Percentiles rank a stretch among this genome's conserved stretches.
Evolutionary conservation across 2,888 invertebrate genomes (phyloP).

Genomic region (Drosophila putrida): DNA sequence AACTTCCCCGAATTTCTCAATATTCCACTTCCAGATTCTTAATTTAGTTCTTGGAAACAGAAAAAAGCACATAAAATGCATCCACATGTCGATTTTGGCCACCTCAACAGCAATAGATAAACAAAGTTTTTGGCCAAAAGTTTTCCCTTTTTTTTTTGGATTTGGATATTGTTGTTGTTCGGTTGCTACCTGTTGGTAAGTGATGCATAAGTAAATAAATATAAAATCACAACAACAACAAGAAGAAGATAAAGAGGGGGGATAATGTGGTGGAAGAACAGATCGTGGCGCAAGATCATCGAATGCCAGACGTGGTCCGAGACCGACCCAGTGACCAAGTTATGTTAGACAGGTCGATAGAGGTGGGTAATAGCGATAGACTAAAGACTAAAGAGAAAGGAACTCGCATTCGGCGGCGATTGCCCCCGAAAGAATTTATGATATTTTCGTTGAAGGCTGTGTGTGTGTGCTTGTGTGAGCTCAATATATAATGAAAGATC

Average conservation of each 20-base stretch:
- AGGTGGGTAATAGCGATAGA: conserved; percentile 29
- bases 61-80: conserved; percentile 26
- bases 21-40: not conserved
- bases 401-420: conserved; percentile 59
- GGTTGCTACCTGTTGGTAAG: conserved; percentile 54
- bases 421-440: conserved; percentile 73
- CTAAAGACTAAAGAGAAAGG: conserved; percentile 69
- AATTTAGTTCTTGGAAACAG: conserved; percentile 16
- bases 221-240: conserved; percentile 4
- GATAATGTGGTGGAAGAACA: conserved; percentile 15
- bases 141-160: conserved; percentile 24
- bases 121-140: conserved; percentile 30
- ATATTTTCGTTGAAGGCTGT: conserved; percentile 51
- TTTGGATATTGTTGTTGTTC: conserved; percentile 3
- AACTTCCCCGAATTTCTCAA: conserved; percentile 11
- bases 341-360: conserved; percentile 58
- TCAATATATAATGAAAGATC: conserved; percentile 55
- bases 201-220: conserved; percentile 71
- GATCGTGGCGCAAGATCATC: conserved; percentile 57
- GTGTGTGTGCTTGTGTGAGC: conserved; percentile 25
- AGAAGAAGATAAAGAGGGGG: not conserved
- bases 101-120: conserved; percentile 31
- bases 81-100: conserved; percentile 29
- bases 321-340: conserved; percentile 79
- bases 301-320: conserved; percentile 55